A percentile compares a stretch with the other conserved stretches of the same genome.
These are phyloP conservation scores for Prunella strophiata DNA, from an alignment of 2,797 vertebrate species.

Conservation along the genomic window DNA sequence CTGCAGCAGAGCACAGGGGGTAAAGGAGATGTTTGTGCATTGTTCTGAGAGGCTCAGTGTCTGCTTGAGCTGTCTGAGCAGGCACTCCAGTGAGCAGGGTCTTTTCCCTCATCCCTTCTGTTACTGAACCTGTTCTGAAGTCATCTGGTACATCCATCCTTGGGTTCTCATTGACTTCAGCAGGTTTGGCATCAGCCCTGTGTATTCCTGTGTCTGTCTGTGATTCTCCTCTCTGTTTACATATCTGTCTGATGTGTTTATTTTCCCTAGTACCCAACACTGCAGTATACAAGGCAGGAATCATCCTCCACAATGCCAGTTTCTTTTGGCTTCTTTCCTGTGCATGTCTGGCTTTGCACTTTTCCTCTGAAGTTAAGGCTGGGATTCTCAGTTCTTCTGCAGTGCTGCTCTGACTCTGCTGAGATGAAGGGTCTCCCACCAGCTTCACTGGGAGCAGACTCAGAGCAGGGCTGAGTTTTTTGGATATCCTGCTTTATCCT, in stretches of 20 bases:
- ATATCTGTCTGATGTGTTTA: conserved; percentile 39
- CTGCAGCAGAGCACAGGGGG: accelerated
- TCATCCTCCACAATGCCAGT: conserved; percentile 59
- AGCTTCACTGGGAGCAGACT: background rate
- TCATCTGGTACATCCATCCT: background rate
- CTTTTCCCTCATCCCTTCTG: background rate
- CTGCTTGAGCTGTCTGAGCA: background rate
- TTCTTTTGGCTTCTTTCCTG: conserved; percentile 63
- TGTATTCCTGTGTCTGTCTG: background rate
- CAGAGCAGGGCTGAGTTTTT: background rate
- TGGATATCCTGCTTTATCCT: background rate
- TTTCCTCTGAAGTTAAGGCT: background rate
- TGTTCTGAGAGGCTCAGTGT: background rate
- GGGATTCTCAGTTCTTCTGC: conserved; percentile 30
- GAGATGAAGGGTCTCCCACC: background rate
- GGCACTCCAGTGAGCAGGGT: background rate
- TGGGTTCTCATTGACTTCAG: background rate
- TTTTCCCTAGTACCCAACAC: conserved; percentile 51
- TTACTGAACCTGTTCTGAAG: background rate
- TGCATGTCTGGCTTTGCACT: conserved; percentile 35
- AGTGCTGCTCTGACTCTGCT: background rate
- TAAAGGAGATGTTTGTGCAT: accelerated
- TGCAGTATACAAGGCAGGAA: conserved; percentile 45
- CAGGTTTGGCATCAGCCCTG: conserved; percentile 9
- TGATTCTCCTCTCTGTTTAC: conserved; percentile 44